Conservation (phyloP, 92 coral and sea anemone genomes). For the Porites divaricata region DNA sequence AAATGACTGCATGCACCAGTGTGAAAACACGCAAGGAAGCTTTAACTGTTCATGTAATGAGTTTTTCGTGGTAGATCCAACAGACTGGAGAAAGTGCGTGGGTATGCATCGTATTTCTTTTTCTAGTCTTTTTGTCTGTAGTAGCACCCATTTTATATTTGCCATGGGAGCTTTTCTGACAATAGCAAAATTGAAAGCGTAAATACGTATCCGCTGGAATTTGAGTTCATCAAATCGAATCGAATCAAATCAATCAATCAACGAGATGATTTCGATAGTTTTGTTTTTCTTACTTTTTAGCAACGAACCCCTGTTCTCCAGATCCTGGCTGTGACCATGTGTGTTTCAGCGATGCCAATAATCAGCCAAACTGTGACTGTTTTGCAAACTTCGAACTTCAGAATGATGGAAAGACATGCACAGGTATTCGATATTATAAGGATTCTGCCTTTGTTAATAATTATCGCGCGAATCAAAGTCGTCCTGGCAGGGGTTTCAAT, state of each 20-base stretch:
- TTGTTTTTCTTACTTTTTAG: background rate
- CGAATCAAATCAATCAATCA: too few relatives aligned
- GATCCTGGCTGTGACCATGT: conserved; percentile 42
- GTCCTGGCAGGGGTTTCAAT: background rate
- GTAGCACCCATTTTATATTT: background rate
- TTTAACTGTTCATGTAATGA: conserved; percentile 69
- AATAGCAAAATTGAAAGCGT: background rate
- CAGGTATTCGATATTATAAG: conserved; percentile 21
- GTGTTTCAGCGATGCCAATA: conserved; percentile 28
- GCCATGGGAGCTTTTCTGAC: background rate
- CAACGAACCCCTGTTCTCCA: conserved; percentile 25
- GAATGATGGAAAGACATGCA: conserved; percentile 41
- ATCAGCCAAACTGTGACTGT: conserved; percentile 44
- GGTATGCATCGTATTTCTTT: conserved; percentile 45
- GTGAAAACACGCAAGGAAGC: conserved; percentile 60
- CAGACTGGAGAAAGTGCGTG: conserved; percentile 56
- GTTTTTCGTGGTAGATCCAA: conserved; percentile 55
- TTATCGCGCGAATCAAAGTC: background rate
- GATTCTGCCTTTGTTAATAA: background rate
- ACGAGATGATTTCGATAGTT: background rate
- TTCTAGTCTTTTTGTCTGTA: background rate
- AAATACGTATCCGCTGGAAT: too few relatives aligned
- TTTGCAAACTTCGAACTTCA: conserved; percentile 40
- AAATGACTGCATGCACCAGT: conserved; percentile 74
- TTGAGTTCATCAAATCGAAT: too few relatives aligned